These are phyloP conservation scores for Metellina segmentata DNA, from an alignment of 2,888 invertebrate genomes.

Conservation along the genomic window DNA sequence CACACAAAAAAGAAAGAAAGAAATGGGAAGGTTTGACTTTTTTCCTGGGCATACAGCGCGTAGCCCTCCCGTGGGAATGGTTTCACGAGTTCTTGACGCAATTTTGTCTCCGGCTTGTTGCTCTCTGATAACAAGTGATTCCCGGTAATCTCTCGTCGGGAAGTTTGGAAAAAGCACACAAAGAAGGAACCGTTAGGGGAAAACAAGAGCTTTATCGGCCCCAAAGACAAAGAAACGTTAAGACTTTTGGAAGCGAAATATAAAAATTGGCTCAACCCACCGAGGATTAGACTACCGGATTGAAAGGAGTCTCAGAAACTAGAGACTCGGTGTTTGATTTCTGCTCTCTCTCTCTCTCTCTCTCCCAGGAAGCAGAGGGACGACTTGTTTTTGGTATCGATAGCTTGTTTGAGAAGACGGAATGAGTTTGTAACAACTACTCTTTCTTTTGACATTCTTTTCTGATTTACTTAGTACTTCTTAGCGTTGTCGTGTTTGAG, in stretches of 20 bases:
- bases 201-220: conserved; percentile 4
- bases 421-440: too few species aligned
- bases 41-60: neutral
- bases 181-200: too few species aligned
- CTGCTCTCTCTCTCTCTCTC: too few species aligned
- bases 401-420: too few species aligned
- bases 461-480: too few species aligned
- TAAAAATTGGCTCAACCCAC: neutral
- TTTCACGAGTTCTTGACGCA: conserved; percentile 40
- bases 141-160: conserved; percentile 15
- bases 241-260: conserved; percentile 3
- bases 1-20: neutral
- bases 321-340: neutral
- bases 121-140: conserved; percentile 32
- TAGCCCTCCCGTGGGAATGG: neutral
- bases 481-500: too few species aligned
- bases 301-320: neutral
- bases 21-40: conserved; percentile 6
- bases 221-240: conserved; percentile 8
- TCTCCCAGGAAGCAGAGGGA: too few species aligned
- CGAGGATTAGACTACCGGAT: neutral
- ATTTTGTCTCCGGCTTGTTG: conserved; percentile 34
- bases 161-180: too few species aligned
- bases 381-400: too few species aligned
- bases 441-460: too few species aligned